A percentile compares a stretch with the other conserved stretches of the same genome.
Evolutionary conservation across 2,888 invertebrate genomes (phyloP).

Genomic region (Saturnia japonica): DNA sequence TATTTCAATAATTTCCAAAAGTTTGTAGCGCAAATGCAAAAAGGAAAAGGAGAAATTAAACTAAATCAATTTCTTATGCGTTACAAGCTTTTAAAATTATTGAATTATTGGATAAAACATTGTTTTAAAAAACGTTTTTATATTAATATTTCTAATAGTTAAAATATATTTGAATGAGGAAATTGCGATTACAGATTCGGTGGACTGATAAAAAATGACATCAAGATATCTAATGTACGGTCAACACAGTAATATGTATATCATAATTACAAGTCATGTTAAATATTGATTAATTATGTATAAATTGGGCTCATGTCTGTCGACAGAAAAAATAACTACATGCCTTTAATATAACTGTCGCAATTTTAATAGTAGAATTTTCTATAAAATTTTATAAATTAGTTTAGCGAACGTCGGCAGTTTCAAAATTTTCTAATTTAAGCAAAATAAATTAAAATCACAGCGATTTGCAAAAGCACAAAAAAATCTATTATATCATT

Average conservation of each 20-base stretch:
- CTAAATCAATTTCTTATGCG: too few species aligned
- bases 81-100: too few species aligned
- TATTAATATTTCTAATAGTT: too few species aligned
- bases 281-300: background rate
- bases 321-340: background rate
- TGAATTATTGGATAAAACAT: too few species aligned
- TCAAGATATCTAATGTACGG: background rate
- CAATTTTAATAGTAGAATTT: background rate
- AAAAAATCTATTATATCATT: background rate
- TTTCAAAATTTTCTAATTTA: background rate
- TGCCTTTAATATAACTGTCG: background rate
- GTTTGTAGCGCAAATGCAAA: too few species aligned
- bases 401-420: background rate
- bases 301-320: background rate
- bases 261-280: conserved; percentile 2
- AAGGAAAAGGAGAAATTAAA: too few species aligned
- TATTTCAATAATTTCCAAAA: too few species aligned
- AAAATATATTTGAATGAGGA: background rate
- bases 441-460: background rate
- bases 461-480: background rate
- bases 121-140: too few species aligned
- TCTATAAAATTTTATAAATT: background rate
- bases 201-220: background rate
- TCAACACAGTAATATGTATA: background rate
- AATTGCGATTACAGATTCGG: background rate